Base-by-base conservation (phyloP, 2,113 vertebrate genomes). In the Phasianus colchicus region DNA sequence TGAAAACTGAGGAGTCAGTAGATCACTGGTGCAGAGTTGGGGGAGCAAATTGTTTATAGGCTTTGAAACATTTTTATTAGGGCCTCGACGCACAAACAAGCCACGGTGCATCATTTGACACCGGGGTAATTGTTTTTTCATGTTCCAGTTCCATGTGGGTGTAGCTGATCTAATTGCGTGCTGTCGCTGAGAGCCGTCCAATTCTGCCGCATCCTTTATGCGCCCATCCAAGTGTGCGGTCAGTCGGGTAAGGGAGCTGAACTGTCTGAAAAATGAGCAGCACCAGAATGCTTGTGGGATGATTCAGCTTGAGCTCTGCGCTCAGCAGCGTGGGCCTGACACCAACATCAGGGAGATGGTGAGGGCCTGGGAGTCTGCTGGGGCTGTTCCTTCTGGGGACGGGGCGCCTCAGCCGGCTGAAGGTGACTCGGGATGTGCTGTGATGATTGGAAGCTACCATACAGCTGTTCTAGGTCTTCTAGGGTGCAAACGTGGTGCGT, bases 321-420 rank as follows among this genome's bases (percentile, higher is more conserved):
- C 55, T 36, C 24, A 55, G 34, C 29, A 42, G 2, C 13, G 1
- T 18, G 43, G 5, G 9, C 65, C 30, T 22, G 25, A 4, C 30
- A 36, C 15, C 10, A 7, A 20, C 4, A 0, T 0, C 50, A 42
- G 34, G 29, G 38, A 67, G 8, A 4, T 34, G 16, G 6, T 6
- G 34, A 66, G 21, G 34, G 24, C 4, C 47, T 60, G 36, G 43
- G 25, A 65, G 20, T 16, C 5, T 69, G 17, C 42, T 82, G 54
- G 3, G 8, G 8, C 48, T 57, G n/a, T 13, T 71, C 20, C 29
- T 86, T 78, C 15, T 25, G 29, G 38, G 34, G 81, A 21, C 8
- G 6, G 34, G 65, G 60, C n/a, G 12, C 32, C 79, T 83, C 5
- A 52, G 6, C n/a, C 55, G 36, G 32, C 29, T 92, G 34, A 89